Evolutionary conservation across 2,113 vertebrate species (phyloP).

Genomic region (Oenanthe melanoleuca): DNA sequence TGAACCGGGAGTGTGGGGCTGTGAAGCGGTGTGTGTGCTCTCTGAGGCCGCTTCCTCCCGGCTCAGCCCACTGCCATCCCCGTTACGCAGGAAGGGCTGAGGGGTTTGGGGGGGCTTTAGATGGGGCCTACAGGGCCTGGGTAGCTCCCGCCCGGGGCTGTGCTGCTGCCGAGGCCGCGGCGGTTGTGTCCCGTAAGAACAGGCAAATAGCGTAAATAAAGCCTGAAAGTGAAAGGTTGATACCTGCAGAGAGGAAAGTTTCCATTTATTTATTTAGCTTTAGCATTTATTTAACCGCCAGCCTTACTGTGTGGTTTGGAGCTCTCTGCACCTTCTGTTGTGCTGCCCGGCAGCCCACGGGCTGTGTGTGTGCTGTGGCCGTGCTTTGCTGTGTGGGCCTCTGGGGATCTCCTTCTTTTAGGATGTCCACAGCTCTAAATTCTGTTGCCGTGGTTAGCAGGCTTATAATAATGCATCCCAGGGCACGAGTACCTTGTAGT

Average conservation of each 20-base stretch:
- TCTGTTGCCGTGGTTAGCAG: fast-evolving
- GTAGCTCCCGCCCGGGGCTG: fast-evolving
- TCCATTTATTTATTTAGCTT: background rate
- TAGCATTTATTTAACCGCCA: fast-evolving
- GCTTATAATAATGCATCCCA: fast-evolving
- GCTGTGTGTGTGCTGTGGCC: background rate
- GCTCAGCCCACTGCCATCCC: fast-evolving
- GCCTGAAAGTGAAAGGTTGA: fast-evolving
- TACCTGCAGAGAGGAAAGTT: fast-evolving
- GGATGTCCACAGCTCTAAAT: fast-evolving
- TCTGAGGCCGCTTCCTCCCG: fast-evolving
- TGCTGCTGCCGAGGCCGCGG: fast-evolving
- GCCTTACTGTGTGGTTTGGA: background rate
- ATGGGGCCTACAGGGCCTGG: fast-evolving
- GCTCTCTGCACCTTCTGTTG: background rate
- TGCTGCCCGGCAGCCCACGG: background rate
- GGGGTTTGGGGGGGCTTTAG: fast-evolving
- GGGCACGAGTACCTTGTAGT: fast-evolving
- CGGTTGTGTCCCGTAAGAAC: fast-evolving
- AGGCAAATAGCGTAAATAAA: fast-evolving
- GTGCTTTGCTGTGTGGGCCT: fast-evolving
- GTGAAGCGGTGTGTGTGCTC: fast-evolving
- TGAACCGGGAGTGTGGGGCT: fast-evolving
- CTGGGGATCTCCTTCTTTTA: too few relatives aligned
- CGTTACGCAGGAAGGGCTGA: too few relatives aligned